Percentiles rank a stretch among this genome's conserved stretches.
phyloP scores from a whole-genome alignment of 2,888 invertebrate species.

The Drosophila longiperda region DNA sequence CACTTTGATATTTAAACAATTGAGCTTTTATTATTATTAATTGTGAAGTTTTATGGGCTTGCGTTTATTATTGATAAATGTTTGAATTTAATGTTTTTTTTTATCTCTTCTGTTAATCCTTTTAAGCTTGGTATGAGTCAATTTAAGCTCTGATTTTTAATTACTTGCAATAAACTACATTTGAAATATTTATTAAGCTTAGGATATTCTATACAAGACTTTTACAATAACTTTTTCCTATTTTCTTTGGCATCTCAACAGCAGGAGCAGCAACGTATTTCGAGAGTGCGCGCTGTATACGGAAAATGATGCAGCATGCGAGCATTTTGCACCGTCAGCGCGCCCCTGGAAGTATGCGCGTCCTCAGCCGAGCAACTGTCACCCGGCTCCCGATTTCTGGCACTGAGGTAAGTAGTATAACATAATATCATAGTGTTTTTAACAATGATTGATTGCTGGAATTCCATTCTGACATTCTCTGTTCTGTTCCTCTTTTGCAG shows the following conservation, averaged over 20 bases:
- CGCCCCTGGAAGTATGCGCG: slow-evolving; percentile 92
- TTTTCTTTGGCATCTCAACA: slow-evolving; percentile 47
- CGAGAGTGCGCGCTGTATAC: slow-evolving; percentile 84
- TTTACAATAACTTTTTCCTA: neutral
- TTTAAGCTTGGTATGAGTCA: neutral
- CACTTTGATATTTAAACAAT: slow-evolving; percentile 1
- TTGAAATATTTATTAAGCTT: neutral
- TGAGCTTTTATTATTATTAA: neutral
- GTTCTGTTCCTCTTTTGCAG: slow-evolving; percentile 54
- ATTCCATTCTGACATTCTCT: slow-evolving; percentile 3
- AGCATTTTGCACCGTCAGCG: slow-evolving; percentile 92
- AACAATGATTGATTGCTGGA: slow-evolving; percentile 3
- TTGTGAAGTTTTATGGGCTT: neutral
- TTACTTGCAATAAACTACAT: neutral
- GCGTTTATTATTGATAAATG: neutral
- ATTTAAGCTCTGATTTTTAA: neutral
- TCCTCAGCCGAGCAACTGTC: slow-evolving; percentile 87
- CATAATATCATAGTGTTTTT: neutral
- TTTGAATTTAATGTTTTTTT: neutral
- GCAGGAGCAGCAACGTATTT: slow-evolving; percentile 84
- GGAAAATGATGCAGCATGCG: slow-evolving; percentile 88
- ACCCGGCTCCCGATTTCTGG: slow-evolving; percentile 87
- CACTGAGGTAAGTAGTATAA: slow-evolving; percentile 85
- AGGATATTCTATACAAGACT: neutral
- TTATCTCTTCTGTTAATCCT: neutral